Evolutionary conservation across 1,140 invertebrate species (phyloP).

Genomic region (Rhagoletis zephyria): DNA sequence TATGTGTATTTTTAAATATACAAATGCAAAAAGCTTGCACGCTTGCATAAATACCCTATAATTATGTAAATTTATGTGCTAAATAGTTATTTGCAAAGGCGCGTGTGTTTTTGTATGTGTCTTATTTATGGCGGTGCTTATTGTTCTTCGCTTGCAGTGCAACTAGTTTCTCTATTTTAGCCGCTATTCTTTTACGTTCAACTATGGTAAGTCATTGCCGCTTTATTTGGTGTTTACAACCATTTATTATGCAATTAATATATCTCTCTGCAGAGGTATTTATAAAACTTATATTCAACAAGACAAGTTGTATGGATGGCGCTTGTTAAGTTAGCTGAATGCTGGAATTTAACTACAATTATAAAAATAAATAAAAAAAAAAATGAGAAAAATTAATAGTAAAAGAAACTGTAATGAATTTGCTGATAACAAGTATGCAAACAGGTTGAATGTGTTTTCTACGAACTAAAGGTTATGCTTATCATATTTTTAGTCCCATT

Average conservation of each 20-base stretch:
- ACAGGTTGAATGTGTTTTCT: too few species aligned
- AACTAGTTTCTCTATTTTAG: background rate
- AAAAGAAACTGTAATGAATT: too few species aligned
- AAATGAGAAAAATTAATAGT: too few species aligned
- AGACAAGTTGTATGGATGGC: constrained; percentile 10
- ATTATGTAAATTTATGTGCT: constrained; percentile 31
- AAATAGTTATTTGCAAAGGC: background rate
- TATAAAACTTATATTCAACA: background rate
- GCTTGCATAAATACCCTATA: background rate
- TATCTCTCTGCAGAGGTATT: background rate
- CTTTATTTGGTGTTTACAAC: background rate
- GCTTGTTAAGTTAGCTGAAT: background rate
- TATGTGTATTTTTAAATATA: background rate
- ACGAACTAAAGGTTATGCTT: too few species aligned
- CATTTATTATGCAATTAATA: constrained; percentile 49
- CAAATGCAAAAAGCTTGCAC: background rate
- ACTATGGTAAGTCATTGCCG: background rate
- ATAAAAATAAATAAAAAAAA: too few species aligned
- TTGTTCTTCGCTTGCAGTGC: background rate
- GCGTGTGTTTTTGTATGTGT: background rate
- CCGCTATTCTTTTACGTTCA: background rate
- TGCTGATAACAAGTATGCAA: too few species aligned
- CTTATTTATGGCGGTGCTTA: background rate
- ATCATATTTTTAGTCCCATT: too few species aligned
- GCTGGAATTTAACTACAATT: too few species aligned